Conservation (phyloP, 2,797 vertebrate species). For the Tympanoctomys barrerae region DNA sequence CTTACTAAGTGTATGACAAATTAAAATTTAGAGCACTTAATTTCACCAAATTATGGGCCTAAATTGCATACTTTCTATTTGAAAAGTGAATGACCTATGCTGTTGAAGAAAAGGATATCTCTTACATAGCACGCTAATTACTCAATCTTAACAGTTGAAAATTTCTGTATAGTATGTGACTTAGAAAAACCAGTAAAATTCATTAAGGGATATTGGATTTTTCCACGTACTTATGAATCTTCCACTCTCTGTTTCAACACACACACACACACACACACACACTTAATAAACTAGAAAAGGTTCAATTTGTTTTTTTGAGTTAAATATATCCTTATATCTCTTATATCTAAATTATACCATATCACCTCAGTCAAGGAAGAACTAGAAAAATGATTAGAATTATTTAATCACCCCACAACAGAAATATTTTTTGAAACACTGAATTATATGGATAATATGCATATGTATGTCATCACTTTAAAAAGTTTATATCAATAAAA, state of each 20-base stretch:
- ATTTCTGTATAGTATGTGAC: not conserved
- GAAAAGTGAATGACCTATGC: not conserved
- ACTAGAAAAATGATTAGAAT: not conserved
- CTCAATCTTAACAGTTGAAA: not conserved
- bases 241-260: not conserved
- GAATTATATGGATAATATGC: not conserved
- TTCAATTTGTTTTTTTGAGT: not conserved
- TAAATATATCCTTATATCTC: not conserved
- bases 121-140: not conserved
- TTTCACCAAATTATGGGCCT: slow-evolving; percentile 37
- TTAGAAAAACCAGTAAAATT: not conserved
- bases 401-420: not conserved
- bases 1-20: not conserved
- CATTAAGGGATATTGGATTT: not conserved
- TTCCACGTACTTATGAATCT: not conserved
- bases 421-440: not conserved
- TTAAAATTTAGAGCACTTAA: slow-evolving; percentile 21
- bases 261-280: not conserved
- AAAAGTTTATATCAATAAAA: not conserved
- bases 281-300: not conserved
- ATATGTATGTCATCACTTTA: not conserved
- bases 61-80: slow-evolving; percentile 44
- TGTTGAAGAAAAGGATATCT: not conserved
- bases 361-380: slow-evolving; percentile 22
- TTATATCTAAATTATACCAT: slow-evolving; percentile 41